Evolutionary conservation across 2,888 invertebrate genomes (phyloP).

Genomic region (Cremastinae sp.): DNA sequence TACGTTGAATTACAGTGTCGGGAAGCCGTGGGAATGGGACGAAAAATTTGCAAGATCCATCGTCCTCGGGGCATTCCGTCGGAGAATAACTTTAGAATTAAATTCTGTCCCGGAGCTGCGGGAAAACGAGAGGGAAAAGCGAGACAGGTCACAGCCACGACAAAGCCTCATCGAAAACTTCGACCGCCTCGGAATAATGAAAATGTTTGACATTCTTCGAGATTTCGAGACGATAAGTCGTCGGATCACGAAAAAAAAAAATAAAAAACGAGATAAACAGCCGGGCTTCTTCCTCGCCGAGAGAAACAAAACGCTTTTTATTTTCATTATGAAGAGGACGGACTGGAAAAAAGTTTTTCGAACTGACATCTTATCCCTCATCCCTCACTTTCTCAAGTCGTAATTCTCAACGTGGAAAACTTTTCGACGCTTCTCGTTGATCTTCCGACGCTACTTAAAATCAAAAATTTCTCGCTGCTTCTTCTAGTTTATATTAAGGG

Average conservation of each 20-base stretch:
- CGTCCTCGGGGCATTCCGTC: constrained; percentile 22
- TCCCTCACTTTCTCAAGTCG: no score
- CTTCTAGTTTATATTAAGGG: no score
- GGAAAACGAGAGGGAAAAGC: not conserved
- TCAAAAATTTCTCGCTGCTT: no score
- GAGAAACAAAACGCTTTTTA: not conserved
- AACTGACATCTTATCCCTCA: no score
- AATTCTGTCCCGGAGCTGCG: constrained; percentile 27
- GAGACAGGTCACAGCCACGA: constrained; percentile 12
- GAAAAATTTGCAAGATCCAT: constrained; percentile 41
- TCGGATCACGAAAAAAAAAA: not conserved
- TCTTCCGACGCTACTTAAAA: no score
- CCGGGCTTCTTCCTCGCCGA: not conserved
- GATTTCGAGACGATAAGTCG: constrained; percentile 2
- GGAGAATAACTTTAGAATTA: constrained; percentile 34
- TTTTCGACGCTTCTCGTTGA: no score
- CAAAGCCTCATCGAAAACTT: constrained; percentile 17
- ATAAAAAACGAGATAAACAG: not conserved
- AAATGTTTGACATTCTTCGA: constrained; percentile 1
- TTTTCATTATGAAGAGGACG: not conserved
- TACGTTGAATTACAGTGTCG: not conserved
- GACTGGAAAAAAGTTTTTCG: no score
- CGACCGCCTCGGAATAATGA: constrained; percentile 5
- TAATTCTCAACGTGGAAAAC: no score
- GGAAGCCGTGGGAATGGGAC: constrained; percentile 18